Base-by-base conservation (phyloP, 2,888 invertebrate species). In the Melinaea menophilus region DNA sequence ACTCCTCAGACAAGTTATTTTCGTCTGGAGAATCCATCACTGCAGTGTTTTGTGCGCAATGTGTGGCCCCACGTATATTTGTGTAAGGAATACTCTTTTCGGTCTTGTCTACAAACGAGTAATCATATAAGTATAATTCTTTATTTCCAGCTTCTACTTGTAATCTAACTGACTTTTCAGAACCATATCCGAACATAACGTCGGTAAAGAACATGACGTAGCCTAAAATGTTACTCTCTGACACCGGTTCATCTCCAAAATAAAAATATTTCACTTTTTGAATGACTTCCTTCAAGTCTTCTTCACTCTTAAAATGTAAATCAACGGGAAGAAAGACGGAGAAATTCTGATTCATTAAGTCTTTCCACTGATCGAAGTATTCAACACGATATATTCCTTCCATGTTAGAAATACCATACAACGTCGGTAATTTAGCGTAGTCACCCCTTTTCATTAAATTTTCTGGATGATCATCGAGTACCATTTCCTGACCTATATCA, bases 161-260 rank as follows among this genome's bases (percentile, higher is more conserved):
- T 9, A 79, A 51, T n/a, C 75, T 74, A 0, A 74, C 67, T 0
- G 79, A 70, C 62, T 74, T 63, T 4, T 82, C 46, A n/a, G 71
- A 73, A 0, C 79, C 66, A 62, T 75, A 75, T 0, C 67, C 63
- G 58, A 82, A 79, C 0, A 74, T 33, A 0, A 75, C 55, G 90
- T 93, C 89, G 2, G 79, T 68, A 57, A 78, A 79, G 54, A 71
- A 84, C 63, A 82, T 72, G 0, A 82, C 68, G 51, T 72, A 84
- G 4, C 60, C 59, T n/a, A 78, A 63, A 58, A 82, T 64, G 22
- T 69, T 75, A 0, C 75, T 69, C 3, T 73, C 68, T 2, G 54
- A 68, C 0, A 83, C 64, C 0, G 71, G 58, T 34, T 78, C 64
- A 1, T 76, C 64, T 4, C 78, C 81, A 64, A 76, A 76, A 55